These are phyloP conservation scores for Ailuropoda melanoleuca DNA, from an alignment of 2,113 vertebrate genomes.

Conservation along the genomic window DNA sequence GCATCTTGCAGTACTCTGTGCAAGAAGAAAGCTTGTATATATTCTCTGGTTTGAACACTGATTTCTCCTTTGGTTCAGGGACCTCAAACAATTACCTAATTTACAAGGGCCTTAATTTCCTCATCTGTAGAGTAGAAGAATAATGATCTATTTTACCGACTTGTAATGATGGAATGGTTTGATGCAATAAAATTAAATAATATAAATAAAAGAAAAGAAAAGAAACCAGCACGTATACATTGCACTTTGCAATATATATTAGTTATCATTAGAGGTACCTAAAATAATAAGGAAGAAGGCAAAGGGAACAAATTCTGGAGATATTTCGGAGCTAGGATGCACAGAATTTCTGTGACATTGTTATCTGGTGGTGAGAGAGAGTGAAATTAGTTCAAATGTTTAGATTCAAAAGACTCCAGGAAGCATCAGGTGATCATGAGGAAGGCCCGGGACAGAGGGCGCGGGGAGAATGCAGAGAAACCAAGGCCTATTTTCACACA, in stretches of 20 bases:
- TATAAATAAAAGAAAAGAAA: background rate
- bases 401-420: background rate
- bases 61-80: background rate
- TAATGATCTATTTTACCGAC: background rate
- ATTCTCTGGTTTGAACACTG: background rate
- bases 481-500: constrained; percentile 44
- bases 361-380: background rate
- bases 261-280: background rate
- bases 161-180: background rate
- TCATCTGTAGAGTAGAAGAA: background rate
- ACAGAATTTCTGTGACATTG: constrained; percentile 38
- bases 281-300: background rate
- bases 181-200: background rate
- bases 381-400: constrained; percentile 18
- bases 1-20: background rate
- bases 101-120: background rate
- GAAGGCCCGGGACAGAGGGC: background rate
- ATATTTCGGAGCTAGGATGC: background rate
- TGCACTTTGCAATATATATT: background rate
- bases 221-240: background rate
- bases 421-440: background rate
- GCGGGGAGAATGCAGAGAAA: background rate
- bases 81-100: background rate
- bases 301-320: background rate
- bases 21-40: background rate